Percentiles rank a stretch among this genome's conserved stretches.
Evolutionary conservation across 2,888 invertebrate species (phyloP).

Genomic region (Chymomyza caudatula): DNA sequence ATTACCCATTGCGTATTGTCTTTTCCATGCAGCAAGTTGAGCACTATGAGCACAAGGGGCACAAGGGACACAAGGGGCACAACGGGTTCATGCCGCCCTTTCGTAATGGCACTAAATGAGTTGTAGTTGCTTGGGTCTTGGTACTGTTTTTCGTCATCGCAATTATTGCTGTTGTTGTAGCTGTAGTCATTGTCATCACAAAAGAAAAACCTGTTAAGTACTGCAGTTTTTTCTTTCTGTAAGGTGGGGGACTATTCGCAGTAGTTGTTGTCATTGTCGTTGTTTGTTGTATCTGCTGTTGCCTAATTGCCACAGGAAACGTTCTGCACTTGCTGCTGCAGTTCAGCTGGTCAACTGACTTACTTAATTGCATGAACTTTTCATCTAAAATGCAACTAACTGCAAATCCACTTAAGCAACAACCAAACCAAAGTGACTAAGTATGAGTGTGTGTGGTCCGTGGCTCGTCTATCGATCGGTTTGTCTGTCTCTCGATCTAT

Average conservation of each 20-base stretch:
- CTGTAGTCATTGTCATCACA: slow-evolving; percentile 40
- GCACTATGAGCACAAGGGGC: slow-evolving; percentile 10
- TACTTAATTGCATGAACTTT: slow-evolving; percentile 68
- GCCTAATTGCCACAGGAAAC: slow-evolving; percentile 69
- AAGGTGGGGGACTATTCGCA: background rate
- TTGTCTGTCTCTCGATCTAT: background rate
- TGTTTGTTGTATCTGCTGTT: slow-evolving; percentile 24
- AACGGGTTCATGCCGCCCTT: background rate
- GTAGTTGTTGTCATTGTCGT: background rate
- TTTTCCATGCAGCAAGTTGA: slow-evolving; percentile 24
- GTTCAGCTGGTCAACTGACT: slow-evolving; percentile 61
- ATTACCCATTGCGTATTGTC: slow-evolving; percentile 58
- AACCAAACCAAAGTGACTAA: background rate
- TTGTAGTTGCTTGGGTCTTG: slow-evolving; percentile 58
- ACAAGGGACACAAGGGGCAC: background rate
- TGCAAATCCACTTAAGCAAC: slow-evolving; percentile 42
- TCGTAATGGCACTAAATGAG: slow-evolving; percentile 68
- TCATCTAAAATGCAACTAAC: slow-evolving; percentile 42
- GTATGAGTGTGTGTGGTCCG: background rate
- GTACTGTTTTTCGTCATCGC: slow-evolving; percentile 7
- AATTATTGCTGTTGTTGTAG: slow-evolving; percentile 13
- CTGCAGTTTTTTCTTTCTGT: slow-evolving; percentile 47
- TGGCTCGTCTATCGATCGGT: background rate
- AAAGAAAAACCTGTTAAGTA: slow-evolving; percentile 59
- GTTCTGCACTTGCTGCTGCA: slow-evolving; percentile 44